phyloP scores from a whole-genome alignment of 2,797 vertebrate genomes.

The Borostomias antarcticus region DNA sequence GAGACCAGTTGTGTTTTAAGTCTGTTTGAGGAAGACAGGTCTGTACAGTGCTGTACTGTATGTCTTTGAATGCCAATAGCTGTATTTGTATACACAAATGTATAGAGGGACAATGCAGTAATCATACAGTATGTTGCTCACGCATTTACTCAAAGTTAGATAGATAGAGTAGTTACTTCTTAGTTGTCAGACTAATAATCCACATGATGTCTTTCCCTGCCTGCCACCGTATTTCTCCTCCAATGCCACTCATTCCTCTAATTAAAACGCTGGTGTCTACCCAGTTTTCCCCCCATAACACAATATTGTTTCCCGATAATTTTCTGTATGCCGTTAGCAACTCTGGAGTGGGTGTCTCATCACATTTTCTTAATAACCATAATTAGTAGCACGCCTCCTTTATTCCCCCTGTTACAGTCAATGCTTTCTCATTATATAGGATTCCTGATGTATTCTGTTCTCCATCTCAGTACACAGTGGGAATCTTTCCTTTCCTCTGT shows the following conservation, averaged over 20 bases:
- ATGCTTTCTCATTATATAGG: slow-evolving; percentile 37
- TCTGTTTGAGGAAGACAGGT: neutral
- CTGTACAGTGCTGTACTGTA: neutral
- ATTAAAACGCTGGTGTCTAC: slow-evolving; percentile 1
- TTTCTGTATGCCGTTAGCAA: slow-evolving; percentile 13
- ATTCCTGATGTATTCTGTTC: slow-evolving; percentile 37
- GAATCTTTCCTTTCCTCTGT: slow-evolving; percentile 37
- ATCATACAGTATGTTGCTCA: too few relatives aligned
- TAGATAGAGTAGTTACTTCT: too few relatives aligned
- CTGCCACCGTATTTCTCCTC: too few relatives aligned
- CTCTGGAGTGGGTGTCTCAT: slow-evolving; percentile 21
- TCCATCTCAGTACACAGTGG: slow-evolving; percentile 22
- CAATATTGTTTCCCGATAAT: slow-evolving; percentile 2
- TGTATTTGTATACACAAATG: too few relatives aligned
- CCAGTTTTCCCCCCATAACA: slow-evolving; percentile 7
- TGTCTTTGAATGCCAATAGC: neutral
- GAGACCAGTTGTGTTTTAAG: neutral
- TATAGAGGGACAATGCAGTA: too few relatives aligned
- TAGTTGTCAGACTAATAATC: too few relatives aligned
- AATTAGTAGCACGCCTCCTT: slow-evolving; percentile 25
- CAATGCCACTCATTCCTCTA: slow-evolving; percentile 7
- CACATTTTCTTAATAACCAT: slow-evolving; percentile 27
- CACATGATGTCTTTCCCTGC: too few relatives aligned
- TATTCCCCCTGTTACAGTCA: slow-evolving; percentile 24
- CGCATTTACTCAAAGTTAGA: too few relatives aligned